phyloP scores from a whole-genome alignment of 2,113 vertebrate species.

The Alces alces region DNA sequence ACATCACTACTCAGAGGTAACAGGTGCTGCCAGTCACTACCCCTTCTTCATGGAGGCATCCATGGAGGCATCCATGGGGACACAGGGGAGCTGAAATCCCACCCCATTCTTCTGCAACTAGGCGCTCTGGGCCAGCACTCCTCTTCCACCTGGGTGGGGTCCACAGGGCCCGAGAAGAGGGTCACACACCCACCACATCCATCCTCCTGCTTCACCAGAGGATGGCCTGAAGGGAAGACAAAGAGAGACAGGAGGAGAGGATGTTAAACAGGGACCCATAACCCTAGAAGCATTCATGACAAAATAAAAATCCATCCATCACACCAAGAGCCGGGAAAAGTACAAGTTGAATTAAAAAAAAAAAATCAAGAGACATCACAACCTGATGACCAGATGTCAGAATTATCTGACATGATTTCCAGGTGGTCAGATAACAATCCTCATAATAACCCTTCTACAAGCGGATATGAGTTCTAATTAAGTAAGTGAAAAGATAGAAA shows the following conservation, averaged over 20 bases:
- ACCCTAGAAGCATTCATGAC: background rate
- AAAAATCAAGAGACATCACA: background rate
- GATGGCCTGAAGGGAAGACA: background rate
- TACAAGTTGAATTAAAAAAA: background rate
- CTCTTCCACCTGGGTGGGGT: background rate
- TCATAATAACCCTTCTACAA: background rate
- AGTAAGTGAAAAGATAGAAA: background rate
- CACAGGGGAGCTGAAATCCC: background rate
- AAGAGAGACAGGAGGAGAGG: background rate
- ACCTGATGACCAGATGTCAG: background rate
- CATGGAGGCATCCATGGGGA: background rate
- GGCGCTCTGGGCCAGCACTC: background rate
- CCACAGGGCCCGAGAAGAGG: background rate
- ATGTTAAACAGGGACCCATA: background rate
- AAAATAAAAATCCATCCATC: background rate
- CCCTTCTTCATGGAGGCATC: background rate
- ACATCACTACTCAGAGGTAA: background rate
- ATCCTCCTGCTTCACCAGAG: background rate
- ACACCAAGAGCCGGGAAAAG: background rate
- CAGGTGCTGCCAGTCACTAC: too few relatives aligned
- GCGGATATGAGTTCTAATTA: background rate
- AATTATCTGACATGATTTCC: background rate
- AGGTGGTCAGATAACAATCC: background rate
- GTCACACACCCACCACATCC: accelerated
- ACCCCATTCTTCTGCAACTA: background rate